Conservation (phyloP, 1,140 invertebrate species). For the Ceratitis capitata region DNA sequence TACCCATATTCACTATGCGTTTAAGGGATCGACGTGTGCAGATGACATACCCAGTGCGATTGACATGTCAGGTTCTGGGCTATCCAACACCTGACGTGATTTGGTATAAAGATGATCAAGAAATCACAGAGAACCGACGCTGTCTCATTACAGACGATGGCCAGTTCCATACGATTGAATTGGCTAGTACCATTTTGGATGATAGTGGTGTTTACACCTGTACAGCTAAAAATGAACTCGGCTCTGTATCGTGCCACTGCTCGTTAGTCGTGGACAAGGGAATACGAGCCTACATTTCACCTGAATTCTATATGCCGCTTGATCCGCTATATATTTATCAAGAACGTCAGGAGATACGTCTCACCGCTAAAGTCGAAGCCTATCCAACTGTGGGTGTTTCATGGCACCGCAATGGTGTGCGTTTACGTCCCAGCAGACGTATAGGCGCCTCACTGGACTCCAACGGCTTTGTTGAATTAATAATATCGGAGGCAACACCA, state of each 20-base stretch:
- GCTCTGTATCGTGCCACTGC: conserved; percentile 84
- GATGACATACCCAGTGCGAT: conserved; percentile 81
- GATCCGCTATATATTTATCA: conserved; percentile 71
- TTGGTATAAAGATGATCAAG: conserved; percentile 82
- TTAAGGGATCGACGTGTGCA: conserved; percentile 84
- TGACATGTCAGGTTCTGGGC: conserved; percentile 87
- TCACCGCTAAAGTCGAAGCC: conserved; percentile 79
- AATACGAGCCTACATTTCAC: conserved; percentile 80
- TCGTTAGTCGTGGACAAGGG: conserved; percentile 86
- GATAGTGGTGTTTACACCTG: conserved; percentile 87
- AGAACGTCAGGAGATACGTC: conserved; percentile 73
- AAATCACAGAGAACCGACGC: conserved; percentile 68
- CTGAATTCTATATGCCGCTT: conserved; percentile 77
- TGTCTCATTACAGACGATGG: conserved; percentile 57
- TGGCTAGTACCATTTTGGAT: conserved; percentile 76
- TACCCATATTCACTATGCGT: conserved; percentile 89
- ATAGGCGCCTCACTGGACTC: conserved; percentile 79
- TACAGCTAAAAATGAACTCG: conserved; percentile 82
- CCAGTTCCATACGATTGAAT: conserved; percentile 86
- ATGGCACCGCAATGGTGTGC: conserved; percentile 78
- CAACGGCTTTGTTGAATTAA: conserved; percentile 81
- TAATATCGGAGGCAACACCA: conserved; percentile 72
- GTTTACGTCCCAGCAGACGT: conserved; percentile 78
- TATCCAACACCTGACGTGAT: conserved; percentile 77
- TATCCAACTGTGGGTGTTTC: conserved; percentile 83